A percentile compares a stretch with the other conserved stretches of the same genome.
Conservation (phyloP, 1,140 invertebrate genomes). For the Caerostris extrusa region DNA sequence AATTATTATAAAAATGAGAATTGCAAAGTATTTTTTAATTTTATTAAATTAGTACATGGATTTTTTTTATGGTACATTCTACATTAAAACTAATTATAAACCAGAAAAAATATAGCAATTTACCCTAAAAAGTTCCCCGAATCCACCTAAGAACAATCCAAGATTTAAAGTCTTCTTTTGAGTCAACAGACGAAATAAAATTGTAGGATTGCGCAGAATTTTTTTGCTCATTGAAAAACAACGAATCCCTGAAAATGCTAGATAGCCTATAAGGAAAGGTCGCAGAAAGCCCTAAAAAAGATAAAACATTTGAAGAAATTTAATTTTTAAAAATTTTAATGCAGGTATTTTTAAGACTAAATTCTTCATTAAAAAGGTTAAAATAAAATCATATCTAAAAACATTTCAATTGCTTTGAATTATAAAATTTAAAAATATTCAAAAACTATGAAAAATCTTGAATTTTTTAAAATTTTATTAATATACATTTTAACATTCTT, state of each 20-base stretch:
- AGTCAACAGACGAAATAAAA: constrained; percentile 56
- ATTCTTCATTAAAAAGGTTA: background rate
- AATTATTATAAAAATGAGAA: no score
- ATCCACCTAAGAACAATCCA: constrained; percentile 78
- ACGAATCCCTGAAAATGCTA: constrained; percentile 52
- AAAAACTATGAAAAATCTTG: no score
- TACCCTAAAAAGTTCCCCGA: constrained; percentile 76
- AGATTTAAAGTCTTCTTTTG: constrained; percentile 66
- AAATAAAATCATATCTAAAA: background rate
- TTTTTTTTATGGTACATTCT: no score
- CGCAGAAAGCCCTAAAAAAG: constrained; percentile 73
- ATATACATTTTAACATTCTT: no score
- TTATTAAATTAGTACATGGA: no score
- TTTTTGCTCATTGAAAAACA: constrained; percentile 22
- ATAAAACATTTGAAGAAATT: constrained; percentile 15
- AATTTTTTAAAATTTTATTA: no score
- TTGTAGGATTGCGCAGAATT: constrained; percentile 53
- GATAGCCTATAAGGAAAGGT: constrained; percentile 74
- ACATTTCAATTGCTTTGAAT: background rate
- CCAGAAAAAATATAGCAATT: constrained; percentile 37
- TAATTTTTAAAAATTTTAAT: background rate
- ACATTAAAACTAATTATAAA: constrained; percentile 61
- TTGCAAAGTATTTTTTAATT: no score
- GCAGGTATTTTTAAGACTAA: background rate
- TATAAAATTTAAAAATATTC: no score